phyloP scores from a whole-genome alignment of 2,797 vertebrate genomes.

The Liasis olivaceus region DNA sequence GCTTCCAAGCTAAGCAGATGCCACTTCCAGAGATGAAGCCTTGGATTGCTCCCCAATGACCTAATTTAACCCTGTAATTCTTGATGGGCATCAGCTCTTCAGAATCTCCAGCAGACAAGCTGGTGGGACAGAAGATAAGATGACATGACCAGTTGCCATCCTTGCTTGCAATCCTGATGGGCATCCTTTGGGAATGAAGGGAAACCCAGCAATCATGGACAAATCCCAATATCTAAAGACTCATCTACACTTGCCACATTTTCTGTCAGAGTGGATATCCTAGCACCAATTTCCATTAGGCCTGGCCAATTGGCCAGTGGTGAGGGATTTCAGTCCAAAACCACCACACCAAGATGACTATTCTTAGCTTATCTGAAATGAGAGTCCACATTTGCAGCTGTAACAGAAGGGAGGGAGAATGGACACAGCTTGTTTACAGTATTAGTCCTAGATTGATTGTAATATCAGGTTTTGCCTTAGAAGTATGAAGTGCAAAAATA shows the following conservation, averaged over 20 bases:
- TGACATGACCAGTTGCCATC: background rate
- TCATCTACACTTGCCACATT: background rate
- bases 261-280: background rate
- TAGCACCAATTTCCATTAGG: background rate
- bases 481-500: background rate
- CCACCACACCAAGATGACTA: background rate
- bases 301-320: background rate
- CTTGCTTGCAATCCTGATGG: background rate
- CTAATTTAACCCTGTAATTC: background rate
- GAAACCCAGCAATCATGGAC: background rate
- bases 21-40: background rate
- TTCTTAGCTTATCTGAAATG: background rate
- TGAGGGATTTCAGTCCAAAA: background rate
- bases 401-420: background rate
- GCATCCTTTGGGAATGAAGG: background rate
- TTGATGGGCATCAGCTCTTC: background rate
- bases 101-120: background rate
- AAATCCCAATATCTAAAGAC: background rate
- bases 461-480: background rate
- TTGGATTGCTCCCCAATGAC: background rate
- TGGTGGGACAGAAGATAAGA: background rate
- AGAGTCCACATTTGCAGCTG: background rate
- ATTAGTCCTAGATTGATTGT: background rate
- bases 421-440: background rate
- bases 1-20: background rate